These are phyloP conservation scores for Picathartes gymnocephalus DNA, from an alignment of 2,113 vertebrate species.

Conservation along the genomic window DNA sequence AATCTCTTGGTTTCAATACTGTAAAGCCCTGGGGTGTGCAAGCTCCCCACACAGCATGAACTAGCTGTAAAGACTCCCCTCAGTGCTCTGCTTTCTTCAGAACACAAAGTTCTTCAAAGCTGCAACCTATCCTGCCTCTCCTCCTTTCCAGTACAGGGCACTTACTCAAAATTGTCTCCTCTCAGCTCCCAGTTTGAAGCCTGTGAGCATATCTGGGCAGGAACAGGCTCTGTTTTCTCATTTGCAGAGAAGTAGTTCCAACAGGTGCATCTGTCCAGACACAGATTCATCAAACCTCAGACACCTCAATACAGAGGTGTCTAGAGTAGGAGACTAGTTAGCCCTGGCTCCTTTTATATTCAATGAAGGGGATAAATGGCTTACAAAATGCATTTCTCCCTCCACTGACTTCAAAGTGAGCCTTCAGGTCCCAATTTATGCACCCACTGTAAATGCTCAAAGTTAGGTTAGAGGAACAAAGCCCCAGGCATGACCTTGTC, in stretches of 20 bases:
- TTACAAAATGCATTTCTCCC: background rate
- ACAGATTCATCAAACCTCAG: background rate
- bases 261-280: background rate
- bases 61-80: background rate
- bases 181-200: background rate
- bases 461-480: conserved; percentile 19
- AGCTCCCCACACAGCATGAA: background rate
- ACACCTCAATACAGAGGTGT: background rate
- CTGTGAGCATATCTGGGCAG: background rate
- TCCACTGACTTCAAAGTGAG: conserved; percentile 27
- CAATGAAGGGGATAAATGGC: conserved; percentile 14
- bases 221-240: background rate
- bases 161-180: background rate
- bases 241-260: background rate
- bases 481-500: background rate
- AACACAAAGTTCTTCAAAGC: background rate
- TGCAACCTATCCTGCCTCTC: background rate
- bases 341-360: conserved; percentile 1
- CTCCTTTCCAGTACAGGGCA: background rate
- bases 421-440: conserved; percentile 14
- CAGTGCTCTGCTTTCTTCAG: background rate
- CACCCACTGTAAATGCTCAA: background rate
- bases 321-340: background rate
- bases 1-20: background rate
- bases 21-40: background rate